Base-by-base conservation (phyloP, 2,888 invertebrate species). In the Lottia scabra region DNA sequence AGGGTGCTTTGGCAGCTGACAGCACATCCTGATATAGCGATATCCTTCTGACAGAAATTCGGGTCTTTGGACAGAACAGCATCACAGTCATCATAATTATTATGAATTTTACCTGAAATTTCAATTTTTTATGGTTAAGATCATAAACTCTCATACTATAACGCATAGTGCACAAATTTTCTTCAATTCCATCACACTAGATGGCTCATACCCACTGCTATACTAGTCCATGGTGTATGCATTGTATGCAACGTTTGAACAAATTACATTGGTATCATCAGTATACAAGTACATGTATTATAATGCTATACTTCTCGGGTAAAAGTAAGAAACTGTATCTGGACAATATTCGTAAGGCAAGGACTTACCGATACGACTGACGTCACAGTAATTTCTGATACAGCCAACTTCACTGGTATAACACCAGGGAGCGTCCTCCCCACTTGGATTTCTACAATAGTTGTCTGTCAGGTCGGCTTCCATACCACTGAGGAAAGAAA, bases 341-440 rank as follows among this genome's bases (percentile, higher is more conserved):
- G 27, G 44, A 12, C 16, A 45, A 26, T n/a, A 63, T 63, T 16
- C 10, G 2, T 26, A 27, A 38, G 38, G 13, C 15, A 27, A 38
- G 38, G 13, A 71, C 76, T 63, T 71, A 84, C 83, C 74, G 12
- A 81, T 56, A 30, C 76, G 72, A 68, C 84, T 82, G 10, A 80
- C 82, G 65, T 84, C 84, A 73, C 84, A 84, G 67, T 82, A 83
- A 48, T 79, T 75, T 10, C 81, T 68, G 1, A 56, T 68, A 73
- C 84, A 83, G 13, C 68, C 74, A 2, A 75, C 76, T 10, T 71
- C 62, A 13, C 77, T 74, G 5, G 77, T 77, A 72, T 83, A 83
- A 67, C 84, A 84, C 83, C 83, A 84, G 4, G 84, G 83, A 15
- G 70, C 65, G 12, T 76, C 65, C 12, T 82, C 81, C 63, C 78